Percentiles rank a stretch among this genome's conserved stretches.
Conservation (phyloP, 2,888 invertebrate species). For the Polyommatus iphigenia region DNA sequence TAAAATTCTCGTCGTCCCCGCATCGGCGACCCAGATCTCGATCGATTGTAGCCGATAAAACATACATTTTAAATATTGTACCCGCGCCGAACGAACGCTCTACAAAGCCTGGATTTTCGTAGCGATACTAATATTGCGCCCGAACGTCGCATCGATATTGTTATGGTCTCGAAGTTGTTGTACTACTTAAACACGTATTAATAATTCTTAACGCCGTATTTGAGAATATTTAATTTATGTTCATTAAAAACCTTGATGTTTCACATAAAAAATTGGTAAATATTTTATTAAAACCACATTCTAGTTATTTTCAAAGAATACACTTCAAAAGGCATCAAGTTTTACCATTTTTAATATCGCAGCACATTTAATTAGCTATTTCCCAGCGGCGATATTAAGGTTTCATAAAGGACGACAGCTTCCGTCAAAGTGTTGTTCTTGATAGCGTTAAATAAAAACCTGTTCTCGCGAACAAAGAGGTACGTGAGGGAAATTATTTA, state of each 20-base stretch:
- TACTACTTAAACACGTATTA: not conserved
- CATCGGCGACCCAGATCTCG: constrained; percentile 28
- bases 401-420: constrained; percentile 57
- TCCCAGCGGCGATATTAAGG: constrained; percentile 42
- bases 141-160: not conserved
- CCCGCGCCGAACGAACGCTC: not conserved
- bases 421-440: constrained; percentile 72
- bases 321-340: not conserved
- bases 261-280: too few relatives aligned
- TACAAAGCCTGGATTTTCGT: not conserved
- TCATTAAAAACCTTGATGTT: not conserved
- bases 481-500: constrained; percentile 79
- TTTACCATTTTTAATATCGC: constrained; percentile 7
- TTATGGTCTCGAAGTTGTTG: not conserved
- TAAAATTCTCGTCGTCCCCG: constrained; percentile 28
- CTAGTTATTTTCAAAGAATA: not conserved
- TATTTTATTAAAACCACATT: not conserved
- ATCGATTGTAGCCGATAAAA: constrained; percentile 30
- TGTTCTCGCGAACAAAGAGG: constrained; percentile 72
- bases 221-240: not conserved
- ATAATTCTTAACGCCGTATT: not conserved
- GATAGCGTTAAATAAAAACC: constrained; percentile 76
- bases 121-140: not conserved
- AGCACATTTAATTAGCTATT: not conserved
- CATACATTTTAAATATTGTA: constrained; percentile 29